Evolutionary conservation across 64 coral and sea anemone genomes (phyloP).

Genomic region (Stichodactyla mertensii): DNA sequence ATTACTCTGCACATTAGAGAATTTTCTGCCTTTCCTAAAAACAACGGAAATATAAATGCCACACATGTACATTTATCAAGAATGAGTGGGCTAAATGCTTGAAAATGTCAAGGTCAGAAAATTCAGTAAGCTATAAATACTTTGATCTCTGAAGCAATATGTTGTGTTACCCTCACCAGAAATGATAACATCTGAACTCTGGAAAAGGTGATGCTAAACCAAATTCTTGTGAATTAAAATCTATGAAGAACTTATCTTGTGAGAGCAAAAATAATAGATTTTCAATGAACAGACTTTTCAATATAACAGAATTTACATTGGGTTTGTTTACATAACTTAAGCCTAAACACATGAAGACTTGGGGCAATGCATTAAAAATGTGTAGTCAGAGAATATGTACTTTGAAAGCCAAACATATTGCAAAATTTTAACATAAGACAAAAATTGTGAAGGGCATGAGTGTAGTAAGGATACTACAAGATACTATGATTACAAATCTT

Average conservation of each 20-base stretch:
- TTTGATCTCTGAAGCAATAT: neutral
- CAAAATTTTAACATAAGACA: neutral
- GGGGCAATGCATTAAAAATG: neutral
- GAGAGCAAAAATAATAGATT: neutral
- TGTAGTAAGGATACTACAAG: neutral
- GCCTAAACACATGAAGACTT: neutral
- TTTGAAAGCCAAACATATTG: neutral
- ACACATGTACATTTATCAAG: neutral
- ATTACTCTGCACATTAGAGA: neutral
- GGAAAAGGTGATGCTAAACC: neutral
- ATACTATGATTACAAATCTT: neutral
- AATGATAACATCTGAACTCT: neutral
- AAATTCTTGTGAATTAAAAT: neutral
- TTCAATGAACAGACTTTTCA: neutral
- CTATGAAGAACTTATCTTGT: neutral
- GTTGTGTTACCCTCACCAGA: neutral
- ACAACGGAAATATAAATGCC: neutral
- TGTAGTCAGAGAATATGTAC: neutral
- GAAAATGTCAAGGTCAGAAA: slow-evolving; percentile 13
- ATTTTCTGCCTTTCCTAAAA: neutral
- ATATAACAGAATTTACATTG: neutral
- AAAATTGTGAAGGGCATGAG: neutral
- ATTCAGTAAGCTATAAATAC: neutral
- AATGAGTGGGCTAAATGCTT: neutral
- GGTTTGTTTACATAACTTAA: neutral